Conservation (phyloP, 2,888 invertebrate species). For the Diloba caeruleocephala region DNA sequence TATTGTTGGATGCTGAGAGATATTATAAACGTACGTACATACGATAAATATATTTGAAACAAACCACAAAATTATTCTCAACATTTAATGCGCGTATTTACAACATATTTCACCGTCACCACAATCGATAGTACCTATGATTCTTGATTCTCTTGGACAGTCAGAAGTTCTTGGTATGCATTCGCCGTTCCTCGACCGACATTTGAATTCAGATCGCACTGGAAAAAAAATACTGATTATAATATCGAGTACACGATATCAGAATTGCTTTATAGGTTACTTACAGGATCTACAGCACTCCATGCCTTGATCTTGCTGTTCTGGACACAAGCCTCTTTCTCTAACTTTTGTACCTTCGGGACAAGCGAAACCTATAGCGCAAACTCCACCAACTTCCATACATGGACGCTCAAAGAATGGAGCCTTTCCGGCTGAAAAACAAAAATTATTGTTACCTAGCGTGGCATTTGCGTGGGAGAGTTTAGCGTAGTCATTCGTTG, state of each 20-base stretch:
- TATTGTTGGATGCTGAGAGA: too few species aligned
- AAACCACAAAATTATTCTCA: too few species aligned
- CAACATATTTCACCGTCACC: slow-evolving; percentile 9
- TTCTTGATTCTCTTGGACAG: slow-evolving; percentile 1
- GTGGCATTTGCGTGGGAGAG: too few species aligned
- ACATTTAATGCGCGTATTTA: too few species aligned
- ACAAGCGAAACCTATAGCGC: slow-evolving; percentile 21
- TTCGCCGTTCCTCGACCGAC: slow-evolving; percentile 4
- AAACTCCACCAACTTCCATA: slow-evolving; percentile 33
- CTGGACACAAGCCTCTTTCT: slow-evolving; percentile 39
- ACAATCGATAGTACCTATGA: slow-evolving; percentile 9
- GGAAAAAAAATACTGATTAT: slow-evolving; percentile 26
- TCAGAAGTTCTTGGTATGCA: slow-evolving; percentile 2
- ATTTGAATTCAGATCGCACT: slow-evolving; percentile 11
- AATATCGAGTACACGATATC: too few species aligned
- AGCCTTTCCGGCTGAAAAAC: slow-evolving; percentile 12
- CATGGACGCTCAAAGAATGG: slow-evolving; percentile 41
- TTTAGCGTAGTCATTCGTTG: too few species aligned
- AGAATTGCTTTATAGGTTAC: too few species aligned
- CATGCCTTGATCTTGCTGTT: slow-evolving; percentile 40
- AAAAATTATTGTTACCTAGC: too few species aligned
- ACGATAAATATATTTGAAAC: too few species aligned
- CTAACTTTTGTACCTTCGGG: slow-evolving; percentile 14
- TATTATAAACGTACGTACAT: too few species aligned
- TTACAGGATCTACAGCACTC: slow-evolving; percentile 45